Evolutionary conservation across 2,113 vertebrate species (phyloP).

Genomic region (Proteles cristata): DNA sequence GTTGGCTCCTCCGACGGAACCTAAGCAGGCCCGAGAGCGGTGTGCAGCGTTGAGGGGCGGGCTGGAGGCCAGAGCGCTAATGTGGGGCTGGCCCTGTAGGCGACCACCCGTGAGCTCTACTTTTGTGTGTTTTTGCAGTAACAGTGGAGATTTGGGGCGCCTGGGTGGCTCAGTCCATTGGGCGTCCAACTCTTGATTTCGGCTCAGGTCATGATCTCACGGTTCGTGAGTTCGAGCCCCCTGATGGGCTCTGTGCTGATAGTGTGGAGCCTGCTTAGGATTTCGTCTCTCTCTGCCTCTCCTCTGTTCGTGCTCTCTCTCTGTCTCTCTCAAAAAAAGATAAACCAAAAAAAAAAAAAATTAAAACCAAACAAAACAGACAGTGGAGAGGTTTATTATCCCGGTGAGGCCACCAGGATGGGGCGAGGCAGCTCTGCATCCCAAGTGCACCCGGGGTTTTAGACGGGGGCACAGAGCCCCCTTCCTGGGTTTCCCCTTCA

Average conservation of each 20-base stretch:
- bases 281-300: too few species aligned
- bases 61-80: conserved; percentile 60
- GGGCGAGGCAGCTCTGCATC: background rate
- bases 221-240: too few species aligned
- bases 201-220: too few species aligned
- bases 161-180: too few species aligned
- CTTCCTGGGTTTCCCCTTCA: background rate
- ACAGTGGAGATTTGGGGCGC: background rate
- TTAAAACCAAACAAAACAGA: too few species aligned
- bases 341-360: too few species aligned
- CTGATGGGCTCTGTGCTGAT: too few species aligned
- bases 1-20: background rate
- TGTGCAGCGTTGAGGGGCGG: conserved; percentile 1
- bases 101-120: background rate
- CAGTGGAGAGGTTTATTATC: background rate
- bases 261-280: too few species aligned
- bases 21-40: conserved; percentile 46
- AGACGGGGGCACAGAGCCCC: rapidly evolving
- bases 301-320: too few species aligned
- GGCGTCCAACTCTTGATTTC: too few species aligned
- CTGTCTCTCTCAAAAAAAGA: too few species aligned
- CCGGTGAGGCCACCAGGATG: background rate
- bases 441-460: background rate
- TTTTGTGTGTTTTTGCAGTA: background rate
- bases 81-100: background rate